Conservation (phyloP, 2,113 vertebrate genomes). For the Laticauda colubrina region DNA sequence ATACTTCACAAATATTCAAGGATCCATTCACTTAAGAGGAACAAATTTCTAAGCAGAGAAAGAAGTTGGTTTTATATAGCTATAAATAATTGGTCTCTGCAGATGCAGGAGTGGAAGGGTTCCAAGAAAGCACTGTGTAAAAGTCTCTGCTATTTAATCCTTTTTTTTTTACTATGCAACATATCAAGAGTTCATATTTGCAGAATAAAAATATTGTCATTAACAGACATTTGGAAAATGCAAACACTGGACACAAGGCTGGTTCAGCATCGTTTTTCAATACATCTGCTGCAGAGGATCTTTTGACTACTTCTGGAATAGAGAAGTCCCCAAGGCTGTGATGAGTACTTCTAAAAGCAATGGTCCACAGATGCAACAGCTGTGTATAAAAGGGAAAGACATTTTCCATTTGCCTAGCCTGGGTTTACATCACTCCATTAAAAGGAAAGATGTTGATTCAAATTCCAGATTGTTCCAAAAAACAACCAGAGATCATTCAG, state of each 20-base stretch:
- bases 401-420: not conserved
- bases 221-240: not conserved
- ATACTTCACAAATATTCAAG: not conserved
- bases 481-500: not conserved
- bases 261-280: not conserved
- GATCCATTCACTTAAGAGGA: not conserved
- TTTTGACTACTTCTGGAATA: not conserved
- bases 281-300: not conserved
- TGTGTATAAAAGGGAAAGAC: not conserved
- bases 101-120: no score
- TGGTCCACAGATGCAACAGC: not conserved
- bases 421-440: not conserved
- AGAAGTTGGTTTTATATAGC: not conserved
- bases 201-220: not conserved
- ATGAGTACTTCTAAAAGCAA: not conserved
- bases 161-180: not conserved
- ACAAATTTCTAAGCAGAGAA: not conserved
- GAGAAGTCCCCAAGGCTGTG: not conserved
- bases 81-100: not conserved
- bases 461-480: not conserved
- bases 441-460: not conserved
- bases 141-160: not conserved
- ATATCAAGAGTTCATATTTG: not conserved
- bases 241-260: not conserved
- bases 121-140: not conserved